Evolutionary conservation across 2,797 vertebrate species (phyloP), one percentile per base, ranked within the genome.

Genomic region (Arremon aurantiirostris): DNA sequence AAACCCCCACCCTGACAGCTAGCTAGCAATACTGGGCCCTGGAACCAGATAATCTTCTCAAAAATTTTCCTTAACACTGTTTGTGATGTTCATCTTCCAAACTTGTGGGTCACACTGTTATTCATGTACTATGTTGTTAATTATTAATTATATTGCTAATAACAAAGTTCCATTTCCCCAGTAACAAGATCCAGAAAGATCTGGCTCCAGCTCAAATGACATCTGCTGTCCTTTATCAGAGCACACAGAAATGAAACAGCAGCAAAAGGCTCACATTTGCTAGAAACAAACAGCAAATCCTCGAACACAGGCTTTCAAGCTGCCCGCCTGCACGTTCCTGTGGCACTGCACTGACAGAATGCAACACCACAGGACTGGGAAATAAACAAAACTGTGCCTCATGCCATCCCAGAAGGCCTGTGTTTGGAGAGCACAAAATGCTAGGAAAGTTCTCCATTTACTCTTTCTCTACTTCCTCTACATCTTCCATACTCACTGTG

Each of bases 91-190:
- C 75, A 41, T 73, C 66, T 88, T 90, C 82, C 80, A 91, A 57
- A 91, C 56, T 70, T 55, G 60, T 35, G 41, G 72, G 77, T 70
- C 80, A 82, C 41, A 44, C 66, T 63, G 55, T 86, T 86, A 88
- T 63, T 90, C 2, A 1, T 70, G 73, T 81, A 79, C 63, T 24
- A 4, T 15, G 5, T 14, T 88, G 94, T 96, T 95, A 96, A 95
- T 95, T 59, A 96, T 96, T 97, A 94, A 96, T 88, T 91, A 85
- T 32, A 93, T 39, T 73, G 82, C 69, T 90, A 96, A 94, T 91
- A 96, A 96, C 79, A 63, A 95, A 92, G 89, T 57, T 88, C 85
- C 82, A 86, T 79, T 90, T 96, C 93, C 91, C 63, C 73, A 79
- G 91, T 88, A 94, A 96, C 77, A 84, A 91, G 77, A 95, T 73